A percentile compares a stretch with the other conserved stretches of the same genome.
These are phyloP conservation scores for Onychomys arenicola DNA, from an alignment of 2,797 vertebrate genomes.

Conservation along the genomic window DNA sequence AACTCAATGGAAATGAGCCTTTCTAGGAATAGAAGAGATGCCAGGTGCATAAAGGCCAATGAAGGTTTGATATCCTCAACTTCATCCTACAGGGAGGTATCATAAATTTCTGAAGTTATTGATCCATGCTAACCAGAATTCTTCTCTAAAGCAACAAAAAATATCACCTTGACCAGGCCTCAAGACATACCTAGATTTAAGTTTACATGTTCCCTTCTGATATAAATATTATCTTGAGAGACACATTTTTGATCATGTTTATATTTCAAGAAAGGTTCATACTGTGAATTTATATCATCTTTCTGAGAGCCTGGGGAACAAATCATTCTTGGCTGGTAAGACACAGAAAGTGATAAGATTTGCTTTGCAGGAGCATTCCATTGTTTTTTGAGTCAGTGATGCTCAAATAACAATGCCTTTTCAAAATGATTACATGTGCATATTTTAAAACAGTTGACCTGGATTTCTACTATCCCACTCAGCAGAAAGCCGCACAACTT, in stretches of 20 bases:
- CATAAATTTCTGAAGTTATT: slow-evolving; percentile 51
- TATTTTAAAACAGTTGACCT: slow-evolving; percentile 69
- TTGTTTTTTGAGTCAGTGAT: slow-evolving; percentile 72
- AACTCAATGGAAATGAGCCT: neutral
- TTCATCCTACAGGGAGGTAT: neutral
- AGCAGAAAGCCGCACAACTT: neutral
- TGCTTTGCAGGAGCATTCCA: slow-evolving; percentile 28
- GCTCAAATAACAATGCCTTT: slow-evolving; percentile 64
- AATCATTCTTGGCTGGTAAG: slow-evolving; percentile 65
- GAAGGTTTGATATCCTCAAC: neutral
- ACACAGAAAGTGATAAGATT: slow-evolving; percentile 41
- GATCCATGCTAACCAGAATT: slow-evolving; percentile 68
- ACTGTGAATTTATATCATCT: slow-evolving; percentile 54
- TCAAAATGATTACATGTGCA: slow-evolving; percentile 42
- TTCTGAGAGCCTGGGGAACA: slow-evolving; percentile 42
- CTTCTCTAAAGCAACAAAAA: slow-evolving; percentile 51
- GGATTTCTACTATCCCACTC: neutral
- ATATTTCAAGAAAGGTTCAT: slow-evolving; percentile 61
- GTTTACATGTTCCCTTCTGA: neutral
- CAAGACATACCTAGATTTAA: slow-evolving; percentile 16
- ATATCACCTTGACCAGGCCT: slow-evolving; percentile 5
- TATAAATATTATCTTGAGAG: slow-evolving; percentile 63
- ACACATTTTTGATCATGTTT: slow-evolving; percentile 39
- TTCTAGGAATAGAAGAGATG: slow-evolving; percentile 19
- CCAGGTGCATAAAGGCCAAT: neutral